Base-by-base conservation (phyloP, 2,113 vertebrate genomes). In the Osmerus eperlanus region DNA sequence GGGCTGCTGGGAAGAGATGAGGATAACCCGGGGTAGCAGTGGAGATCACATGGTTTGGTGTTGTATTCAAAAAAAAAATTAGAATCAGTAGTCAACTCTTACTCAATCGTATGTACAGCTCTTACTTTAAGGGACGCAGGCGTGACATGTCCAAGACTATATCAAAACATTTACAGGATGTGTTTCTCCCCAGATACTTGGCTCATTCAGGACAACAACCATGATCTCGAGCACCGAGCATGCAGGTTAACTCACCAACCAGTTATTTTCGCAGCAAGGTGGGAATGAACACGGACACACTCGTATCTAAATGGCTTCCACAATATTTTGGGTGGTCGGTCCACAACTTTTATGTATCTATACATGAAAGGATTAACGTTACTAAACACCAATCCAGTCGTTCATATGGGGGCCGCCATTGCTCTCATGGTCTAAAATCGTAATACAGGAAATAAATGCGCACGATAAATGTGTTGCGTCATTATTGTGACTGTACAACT, bases 401-500 rank as follows among this genome's bases (percentile, higher is more conserved):
- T 23, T 2, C 28, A 79, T 72, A 70, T 6, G 86, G 76, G 79
- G 56, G 88, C 81, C 0, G 88, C 89, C 90, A 91, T 83, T 85
- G 72, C 19, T 82, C 76, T 67, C 1, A 65, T 54, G 3, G 6
- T 19, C 13, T 7, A 23, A 52, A 52, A 55, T 69, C 85, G 89
- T 90, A 91, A 86, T 86, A 65, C 29, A 67, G 4, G 15, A 0
- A 47, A 21, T 82, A 83, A 1, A 32, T 4, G 5, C 75, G 83
- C 87, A 84, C 14, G 5, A 12, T 3, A 67, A 1, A 53, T 23
- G 28, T 7, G 28, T 7, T n/a, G 19, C 47, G 3, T 12, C 51
- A 13, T 23, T 66, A n/a, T 66, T 19, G 14, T 41, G 29, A 32
- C 29, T 5, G 36, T 41, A 41, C 0, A 41, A 41, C 5, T 9